phyloP scores from a whole-genome alignment of 2,113 vertebrate species.

The Pipa parva region DNA sequence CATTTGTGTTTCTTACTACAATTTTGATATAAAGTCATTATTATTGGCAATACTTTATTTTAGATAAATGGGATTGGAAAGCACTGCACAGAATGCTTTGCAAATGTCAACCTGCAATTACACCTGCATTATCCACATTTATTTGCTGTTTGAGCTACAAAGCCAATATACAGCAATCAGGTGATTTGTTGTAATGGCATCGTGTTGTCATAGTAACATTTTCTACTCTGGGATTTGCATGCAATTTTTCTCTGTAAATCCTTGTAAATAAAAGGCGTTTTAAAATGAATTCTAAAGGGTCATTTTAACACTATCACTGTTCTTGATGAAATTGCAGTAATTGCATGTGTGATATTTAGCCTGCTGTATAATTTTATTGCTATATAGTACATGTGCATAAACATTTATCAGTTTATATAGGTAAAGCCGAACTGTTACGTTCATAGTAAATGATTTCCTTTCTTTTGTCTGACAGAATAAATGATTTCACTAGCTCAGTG shows the following conservation, averaged over 20 bases:
- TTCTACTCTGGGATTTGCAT: conserved; percentile 8
- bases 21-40: no score
- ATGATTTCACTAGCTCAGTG: no score
- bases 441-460: background rate
- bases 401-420: background rate
- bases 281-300: conserved; percentile 28
- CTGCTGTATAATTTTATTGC: background rate
- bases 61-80: no score
- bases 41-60: no score
- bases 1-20: no score
- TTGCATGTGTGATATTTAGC: background rate
- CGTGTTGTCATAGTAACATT: conserved; percentile 23
- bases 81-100: background rate
- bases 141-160: background rate
- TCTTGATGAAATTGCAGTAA: conserved; percentile 6
- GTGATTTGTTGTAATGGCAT: conserved; percentile 11
- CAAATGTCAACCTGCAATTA: background rate
- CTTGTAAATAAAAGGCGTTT: conserved; percentile 13
- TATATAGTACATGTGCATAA: background rate
- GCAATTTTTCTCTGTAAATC: conserved; percentile 18
- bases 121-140: background rate
- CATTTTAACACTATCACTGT: conserved; percentile 8
- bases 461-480: background rate
- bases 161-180: background rate
- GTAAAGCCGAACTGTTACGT: background rate